Percentiles rank a stretch among this genome's conserved stretches.
phyloP scores from a whole-genome alignment of 2,113 vertebrate species.

The Morone chrysops region DNA sequence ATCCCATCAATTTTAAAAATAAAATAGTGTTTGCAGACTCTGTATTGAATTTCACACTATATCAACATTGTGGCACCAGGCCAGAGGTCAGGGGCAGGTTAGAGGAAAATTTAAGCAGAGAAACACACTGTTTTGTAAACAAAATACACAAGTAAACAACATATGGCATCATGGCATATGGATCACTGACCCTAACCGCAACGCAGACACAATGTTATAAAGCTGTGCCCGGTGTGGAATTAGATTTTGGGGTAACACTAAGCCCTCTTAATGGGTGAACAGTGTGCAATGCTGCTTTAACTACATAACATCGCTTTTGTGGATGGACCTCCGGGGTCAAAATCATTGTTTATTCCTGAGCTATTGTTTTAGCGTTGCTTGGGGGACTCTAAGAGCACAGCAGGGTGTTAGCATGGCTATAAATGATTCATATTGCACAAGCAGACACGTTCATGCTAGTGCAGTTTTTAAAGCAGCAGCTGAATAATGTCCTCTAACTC shows the following conservation, averaged over 20 bases:
- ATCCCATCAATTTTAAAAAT: too few species aligned
- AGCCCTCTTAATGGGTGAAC: constrained; percentile 7
- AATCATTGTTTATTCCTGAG: constrained; percentile 71
- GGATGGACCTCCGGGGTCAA: constrained; percentile 55
- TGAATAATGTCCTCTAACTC: constrained; percentile 76
- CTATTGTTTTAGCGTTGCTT: constrained; percentile 55
- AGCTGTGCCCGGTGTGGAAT: too few species aligned
- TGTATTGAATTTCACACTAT: too few species aligned
- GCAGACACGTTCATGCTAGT: constrained; percentile 49
- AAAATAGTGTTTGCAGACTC: too few species aligned
- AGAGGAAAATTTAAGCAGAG: too few species aligned
- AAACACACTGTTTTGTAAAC: too few species aligned
- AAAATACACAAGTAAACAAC: too few species aligned
- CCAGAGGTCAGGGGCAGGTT: too few species aligned
- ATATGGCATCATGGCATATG: too few species aligned
- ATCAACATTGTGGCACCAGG: too few species aligned
- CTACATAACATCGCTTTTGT: constrained; percentile 45
- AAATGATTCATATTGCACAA: constrained; percentile 76
- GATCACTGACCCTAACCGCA: too few species aligned
- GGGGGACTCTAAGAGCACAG: constrained; percentile 45
- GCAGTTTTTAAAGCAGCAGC: constrained; percentile 70
- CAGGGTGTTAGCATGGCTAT: constrained; percentile 63
- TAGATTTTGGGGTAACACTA: background rate
- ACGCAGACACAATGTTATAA: too few species aligned
- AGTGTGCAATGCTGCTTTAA: constrained; percentile 33